phyloP scores from a whole-genome alignment of 2,888 invertebrate genomes.

The Lithophane semibrunnea region DNA sequence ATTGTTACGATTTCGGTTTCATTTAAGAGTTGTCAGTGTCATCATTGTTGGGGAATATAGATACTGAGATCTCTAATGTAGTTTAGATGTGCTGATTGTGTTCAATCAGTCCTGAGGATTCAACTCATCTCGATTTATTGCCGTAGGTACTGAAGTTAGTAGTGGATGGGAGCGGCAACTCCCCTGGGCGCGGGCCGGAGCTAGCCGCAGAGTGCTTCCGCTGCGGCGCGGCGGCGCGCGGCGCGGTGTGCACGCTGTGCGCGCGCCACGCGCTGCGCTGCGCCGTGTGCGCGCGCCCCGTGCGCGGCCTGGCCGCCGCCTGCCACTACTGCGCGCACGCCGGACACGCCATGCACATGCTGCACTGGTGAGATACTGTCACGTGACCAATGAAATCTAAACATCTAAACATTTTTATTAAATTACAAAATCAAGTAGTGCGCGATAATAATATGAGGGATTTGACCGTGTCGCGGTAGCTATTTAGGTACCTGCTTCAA shows the following conservation, averaged over 20 bases:
- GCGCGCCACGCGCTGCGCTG: slow-evolving; percentile 94
- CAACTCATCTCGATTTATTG: background rate
- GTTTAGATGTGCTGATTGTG: background rate
- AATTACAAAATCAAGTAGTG: too few relatives aligned
- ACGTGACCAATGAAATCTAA: too few relatives aligned
- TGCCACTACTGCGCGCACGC: slow-evolving; percentile 98
- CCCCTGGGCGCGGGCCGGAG: slow-evolving; percentile 92
- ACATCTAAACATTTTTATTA: background rate
- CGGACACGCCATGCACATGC: slow-evolving; percentile 96
- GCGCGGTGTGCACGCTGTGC: slow-evolving; percentile 94
- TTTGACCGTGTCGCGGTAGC: background rate
- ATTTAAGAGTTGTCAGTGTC: too few relatives aligned
- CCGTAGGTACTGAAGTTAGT: slow-evolving; percentile 91
- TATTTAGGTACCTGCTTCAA: background rate
- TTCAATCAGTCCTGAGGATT: too few relatives aligned
- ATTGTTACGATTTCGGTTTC: too few relatives aligned
- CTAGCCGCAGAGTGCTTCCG: slow-evolving; percentile 92
- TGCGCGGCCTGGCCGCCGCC: slow-evolving; percentile 95
- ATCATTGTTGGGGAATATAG: background rate
- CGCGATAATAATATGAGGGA: background rate
- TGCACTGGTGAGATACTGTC: slow-evolving; percentile 92
- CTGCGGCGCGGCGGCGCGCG: slow-evolving; percentile 92
- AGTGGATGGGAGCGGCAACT: slow-evolving; percentile 73
- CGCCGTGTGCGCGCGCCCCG: slow-evolving; percentile 95
- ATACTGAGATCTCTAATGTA: background rate